These are phyloP conservation scores for Chionodraco myersi DNA, from an alignment of 2,113 vertebrate species.

Conservation along the genomic window DNA sequence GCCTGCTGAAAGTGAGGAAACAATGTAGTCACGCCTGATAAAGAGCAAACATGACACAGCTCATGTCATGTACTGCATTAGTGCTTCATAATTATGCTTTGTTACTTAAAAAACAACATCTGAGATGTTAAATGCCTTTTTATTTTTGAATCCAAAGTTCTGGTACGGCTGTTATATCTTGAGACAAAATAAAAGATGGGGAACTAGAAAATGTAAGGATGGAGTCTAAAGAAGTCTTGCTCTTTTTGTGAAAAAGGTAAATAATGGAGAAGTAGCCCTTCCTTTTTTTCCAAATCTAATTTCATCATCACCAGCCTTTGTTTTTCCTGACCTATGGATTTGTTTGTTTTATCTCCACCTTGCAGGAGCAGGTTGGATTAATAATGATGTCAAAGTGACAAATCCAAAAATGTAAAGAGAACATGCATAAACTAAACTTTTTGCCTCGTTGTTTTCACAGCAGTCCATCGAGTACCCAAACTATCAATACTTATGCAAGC, in stretches of 20 bases:
- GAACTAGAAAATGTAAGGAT: too few species aligned
- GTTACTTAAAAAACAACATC: too few species aligned
- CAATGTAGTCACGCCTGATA: fast-evolving
- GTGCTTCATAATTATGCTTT: not conserved
- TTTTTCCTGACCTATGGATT: not conserved
- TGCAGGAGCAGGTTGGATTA: not conserved
- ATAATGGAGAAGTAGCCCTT: not conserved
- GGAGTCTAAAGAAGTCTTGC: too few species aligned
- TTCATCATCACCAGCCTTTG: not conserved
- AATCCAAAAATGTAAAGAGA: not conserved
- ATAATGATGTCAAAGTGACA: not conserved
- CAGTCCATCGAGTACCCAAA: constrained; percentile 95
- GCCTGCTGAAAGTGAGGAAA: constrained; percentile 90
- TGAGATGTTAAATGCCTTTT: too few species aligned
- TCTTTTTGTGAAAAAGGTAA: not conserved
- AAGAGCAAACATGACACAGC: not conserved
- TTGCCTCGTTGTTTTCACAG: constrained; percentile 78
- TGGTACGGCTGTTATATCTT: too few species aligned
- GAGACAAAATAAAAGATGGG: too few species aligned
- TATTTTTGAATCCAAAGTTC: too few species aligned
- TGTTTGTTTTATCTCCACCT: not conserved
- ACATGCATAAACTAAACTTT: constrained; percentile 2
- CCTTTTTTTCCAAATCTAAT: not conserved
- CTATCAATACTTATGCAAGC: constrained; percentile 98
- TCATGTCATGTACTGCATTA: not conserved